Base-by-base conservation (phyloP, 2,888 invertebrate genomes). In the Liodrosophila aerea region DNA sequence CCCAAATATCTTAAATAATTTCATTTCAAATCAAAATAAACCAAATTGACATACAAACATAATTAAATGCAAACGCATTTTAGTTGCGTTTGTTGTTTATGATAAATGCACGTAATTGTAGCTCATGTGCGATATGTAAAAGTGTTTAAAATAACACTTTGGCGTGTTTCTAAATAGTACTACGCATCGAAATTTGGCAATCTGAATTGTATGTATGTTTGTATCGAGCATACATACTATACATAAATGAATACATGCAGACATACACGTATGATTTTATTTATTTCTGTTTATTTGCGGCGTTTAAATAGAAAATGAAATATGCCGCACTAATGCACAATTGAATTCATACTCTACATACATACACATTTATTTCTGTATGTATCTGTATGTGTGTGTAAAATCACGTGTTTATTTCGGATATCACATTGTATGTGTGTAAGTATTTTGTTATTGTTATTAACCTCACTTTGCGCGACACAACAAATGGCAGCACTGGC, bases 161-260 rank as follows among this genome's bases (percentile, higher is more conserved):
- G 27, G 58, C 73, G 63, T 60, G 74, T 81, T 62, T 56, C 46
- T 50, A 40, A 60, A 64, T 65, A n/a, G n/a, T n/a, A 78, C 82
- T 77, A 78, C 82, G 82, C 77, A 81, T 78, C 65, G 65, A 56
- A 62, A 75, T 76, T 76, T 76, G 60, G 64, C 69, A 57, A 53
- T 60, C 60, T 43, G 57, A 64, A 60, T 40, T 18, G 34, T 49
- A 8, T 13, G 27, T 11, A 8, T 18, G 27, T 46, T 18, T 33
- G 9, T 27, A 46, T 22, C 22, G 22, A 22, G 22, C 22, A 46
- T 16, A 27, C 33, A 13, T 27, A 45, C n/a, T 7, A 46, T 16
- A 27, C 33, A 13, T 27, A 45, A 8, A 7, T 27, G 30, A 11
- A 31, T 36, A 39, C 16, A 29, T 1, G 27, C 7, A 50, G 7